phyloP scores from a whole-genome alignment of 1,140 invertebrate genomes.

The Cotesia chilonis region DNA sequence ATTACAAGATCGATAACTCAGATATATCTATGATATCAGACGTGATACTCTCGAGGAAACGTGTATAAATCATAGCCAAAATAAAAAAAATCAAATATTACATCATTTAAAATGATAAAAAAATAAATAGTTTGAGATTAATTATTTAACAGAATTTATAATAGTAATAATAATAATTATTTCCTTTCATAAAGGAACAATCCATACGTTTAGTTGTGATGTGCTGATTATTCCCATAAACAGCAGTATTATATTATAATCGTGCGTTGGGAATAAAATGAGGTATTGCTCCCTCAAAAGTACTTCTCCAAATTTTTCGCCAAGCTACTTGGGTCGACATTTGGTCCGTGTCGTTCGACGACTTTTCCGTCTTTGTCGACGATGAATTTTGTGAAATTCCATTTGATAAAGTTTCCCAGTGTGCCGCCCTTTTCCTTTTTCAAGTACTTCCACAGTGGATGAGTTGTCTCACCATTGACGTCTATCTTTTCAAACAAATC shows the following conservation, averaged over 20 bases:
- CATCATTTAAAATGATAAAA: too few species aligned
- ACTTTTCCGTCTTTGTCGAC: constrained; percentile 89
- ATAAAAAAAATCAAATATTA: background rate
- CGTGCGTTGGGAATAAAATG: constrained; percentile 28
- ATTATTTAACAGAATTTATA: too few species aligned
- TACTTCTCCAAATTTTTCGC: constrained; percentile 74
- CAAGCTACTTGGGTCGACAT: constrained; percentile 78
- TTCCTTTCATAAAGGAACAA: background rate
- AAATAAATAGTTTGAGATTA: too few species aligned
- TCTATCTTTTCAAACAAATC: constrained; percentile 78
- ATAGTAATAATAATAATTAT: background rate
- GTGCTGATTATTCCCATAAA: background rate
- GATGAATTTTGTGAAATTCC: constrained; percentile 98
- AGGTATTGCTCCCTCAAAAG: constrained; percentile 62
- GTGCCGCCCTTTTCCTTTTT: constrained; percentile 85
- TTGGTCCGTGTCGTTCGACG: constrained; percentile 85
- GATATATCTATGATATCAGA: background rate
- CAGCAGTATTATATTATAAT: constrained; percentile 27
- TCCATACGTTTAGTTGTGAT: constrained; percentile 4
- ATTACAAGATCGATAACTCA: background rate
- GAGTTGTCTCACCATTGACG: constrained; percentile 87
- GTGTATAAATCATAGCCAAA: background rate
- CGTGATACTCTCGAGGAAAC: too few species aligned
- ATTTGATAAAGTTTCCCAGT: constrained; percentile 87
- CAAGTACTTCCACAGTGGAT: constrained; percentile 88